Percentiles rank a stretch among this genome's conserved stretches.
These are phyloP conservation scores for Pammene aurita DNA, from an alignment of 2,888 invertebrate species.

Conservation along the genomic window DNA sequence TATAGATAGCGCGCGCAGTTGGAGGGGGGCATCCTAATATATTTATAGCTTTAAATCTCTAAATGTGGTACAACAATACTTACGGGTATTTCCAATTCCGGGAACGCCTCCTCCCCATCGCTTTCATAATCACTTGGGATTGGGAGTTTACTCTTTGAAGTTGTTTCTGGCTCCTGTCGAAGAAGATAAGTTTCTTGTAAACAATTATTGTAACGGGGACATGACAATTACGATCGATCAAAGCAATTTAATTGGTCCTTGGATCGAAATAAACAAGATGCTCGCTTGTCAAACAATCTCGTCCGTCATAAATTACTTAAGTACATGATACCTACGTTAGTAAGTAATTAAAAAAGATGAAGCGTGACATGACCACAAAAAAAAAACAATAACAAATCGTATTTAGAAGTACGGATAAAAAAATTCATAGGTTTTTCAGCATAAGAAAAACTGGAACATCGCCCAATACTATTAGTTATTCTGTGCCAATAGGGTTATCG, in stretches of 20 bases:
- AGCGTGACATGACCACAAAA: no score
- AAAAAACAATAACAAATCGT: no score
- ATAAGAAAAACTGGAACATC: slow-evolving; percentile 7
- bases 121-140: slow-evolving; percentile 74
- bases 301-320: not conserved
- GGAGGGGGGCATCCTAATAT: no score
- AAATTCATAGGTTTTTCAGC: no score
- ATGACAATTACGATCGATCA: slow-evolving; percentile 10
- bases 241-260: slow-evolving; percentile 11
- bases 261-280: slow-evolving; percentile 22
- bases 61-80: slow-evolving; percentile 51
- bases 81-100: slow-evolving; percentile 74
- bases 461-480: no score
- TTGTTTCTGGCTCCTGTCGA: slow-evolving; percentile 68
- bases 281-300: not conserved
- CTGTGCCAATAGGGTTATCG: slow-evolving; percentile 26
- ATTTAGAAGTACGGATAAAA: no score
- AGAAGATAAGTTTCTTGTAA: slow-evolving; percentile 20
- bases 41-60: no score
- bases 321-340: not conserved
- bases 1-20: no score
- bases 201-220: slow-evolving; percentile 9
- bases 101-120: slow-evolving; percentile 78
- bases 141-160: slow-evolving; percentile 61
- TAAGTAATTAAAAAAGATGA: not conserved